Evolutionary conservation across 2,797 vertebrate species (phyloP), one percentile per base, ranked within the genome.

Genomic region (Alcedo quadribrachys): DNA sequence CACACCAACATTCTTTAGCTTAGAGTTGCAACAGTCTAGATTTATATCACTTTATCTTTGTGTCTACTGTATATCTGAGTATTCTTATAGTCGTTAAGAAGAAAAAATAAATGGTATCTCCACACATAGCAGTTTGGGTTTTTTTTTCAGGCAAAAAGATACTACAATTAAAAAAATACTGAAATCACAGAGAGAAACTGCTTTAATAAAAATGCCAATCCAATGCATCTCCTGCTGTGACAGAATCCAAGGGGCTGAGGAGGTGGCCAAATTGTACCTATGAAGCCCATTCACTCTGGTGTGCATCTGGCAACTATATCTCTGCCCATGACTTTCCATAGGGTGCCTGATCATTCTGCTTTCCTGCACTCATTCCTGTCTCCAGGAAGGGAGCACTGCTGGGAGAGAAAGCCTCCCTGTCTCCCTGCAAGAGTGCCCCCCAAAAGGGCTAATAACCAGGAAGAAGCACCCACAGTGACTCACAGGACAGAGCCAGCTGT

Each of bases 291-390:
- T 42, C 40, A 22, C 33, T 40, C 18, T 50, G 25, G 0, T 4
- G 1, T 51, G 14, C 15, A 54, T n/a, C 51, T 22, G 40, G 40
- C 18, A 10, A 17, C 0, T 0, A 8, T 10, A 4, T 16, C 25
- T 50, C 54, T 33, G 11, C 18, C 24, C 4, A 6, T 1, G 4
- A 8, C 18, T 75, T 83, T 87, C 33, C 6, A 3, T 6, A 37
- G 1, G 0, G 8, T 62, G 18, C 37, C 10, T 55, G 15, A n/a
- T 75, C 42, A 17, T 46, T 68, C 33, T 32, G 25, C 33, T 54
- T 42, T 53, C 16, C 42, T 57, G 12, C 22, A 33, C 20, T 74
- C 33, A 46, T 6, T 40, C 1, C 24, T 30, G 0, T 11, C 30
- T 73, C 19, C 40, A 79, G 17, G 13, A 54, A 66, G 8, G 11